A percentile compares a stretch with the other conserved stretches of the same genome.
Conservation (phyloP, 2,888 invertebrate genomes). For the Boloria selene region DNA sequence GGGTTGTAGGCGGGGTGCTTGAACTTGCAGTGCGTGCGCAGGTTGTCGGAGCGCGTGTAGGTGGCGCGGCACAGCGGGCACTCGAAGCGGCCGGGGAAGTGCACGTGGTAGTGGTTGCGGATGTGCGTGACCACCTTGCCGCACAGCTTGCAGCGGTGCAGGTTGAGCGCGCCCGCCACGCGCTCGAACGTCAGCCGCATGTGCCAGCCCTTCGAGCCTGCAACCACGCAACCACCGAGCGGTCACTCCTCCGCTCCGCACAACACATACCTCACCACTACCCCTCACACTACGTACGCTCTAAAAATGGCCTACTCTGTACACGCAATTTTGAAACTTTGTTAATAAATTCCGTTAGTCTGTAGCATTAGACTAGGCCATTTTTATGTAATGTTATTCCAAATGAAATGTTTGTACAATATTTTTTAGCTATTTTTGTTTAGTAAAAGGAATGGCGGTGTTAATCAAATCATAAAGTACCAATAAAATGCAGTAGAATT, state of each 20-base stretch:
- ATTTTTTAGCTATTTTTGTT: conserved; percentile 14
- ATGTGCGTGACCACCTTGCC: conserved; percentile 97
- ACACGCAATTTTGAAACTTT: too few species aligned
- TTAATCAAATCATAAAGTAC: conserved; percentile 13
- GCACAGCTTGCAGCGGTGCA: conserved; percentile 96
- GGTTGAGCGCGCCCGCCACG: conserved; percentile 95
- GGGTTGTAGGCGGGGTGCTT: conserved; percentile 94
- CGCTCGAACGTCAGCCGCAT: conserved; percentile 97
- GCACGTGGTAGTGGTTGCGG: conserved; percentile 96
- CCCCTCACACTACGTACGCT: conserved; percentile 20
- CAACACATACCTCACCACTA: conserved; percentile 38
- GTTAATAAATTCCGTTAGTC: background rate
- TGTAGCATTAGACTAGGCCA: conserved; percentile 24
- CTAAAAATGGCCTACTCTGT: conserved; percentile 34
- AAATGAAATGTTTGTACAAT: conserved; percentile 17
- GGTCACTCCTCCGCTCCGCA: conserved; percentile 49
- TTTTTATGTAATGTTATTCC: conserved; percentile 23
- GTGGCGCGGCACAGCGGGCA: conserved; percentile 95
- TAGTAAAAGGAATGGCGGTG: conserved; percentile 17
- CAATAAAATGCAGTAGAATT: conserved; percentile 27
- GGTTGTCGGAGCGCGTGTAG: conserved; percentile 95
- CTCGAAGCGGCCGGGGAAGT: conserved; percentile 95
- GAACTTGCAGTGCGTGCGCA: conserved; percentile 96
- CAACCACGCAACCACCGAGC: conserved; percentile 88
- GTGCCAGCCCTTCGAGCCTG: conserved; percentile 97